phyloP scores from a whole-genome alignment of 2,797 vertebrate species.

The Pseudopleuronectes americanus region DNA sequence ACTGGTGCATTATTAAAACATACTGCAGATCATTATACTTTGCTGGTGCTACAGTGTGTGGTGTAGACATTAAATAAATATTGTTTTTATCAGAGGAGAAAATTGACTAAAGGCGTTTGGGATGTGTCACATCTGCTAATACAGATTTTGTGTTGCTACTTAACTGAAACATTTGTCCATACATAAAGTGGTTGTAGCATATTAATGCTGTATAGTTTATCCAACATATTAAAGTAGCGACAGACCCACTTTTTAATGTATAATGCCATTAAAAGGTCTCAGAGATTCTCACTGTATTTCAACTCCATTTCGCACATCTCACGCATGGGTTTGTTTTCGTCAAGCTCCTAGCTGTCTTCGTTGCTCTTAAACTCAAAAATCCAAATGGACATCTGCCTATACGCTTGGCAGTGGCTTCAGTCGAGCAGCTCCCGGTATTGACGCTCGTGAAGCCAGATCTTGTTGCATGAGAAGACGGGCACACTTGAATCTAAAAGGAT shows the following conservation, averaged over 20 bases:
- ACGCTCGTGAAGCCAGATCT: not conserved
- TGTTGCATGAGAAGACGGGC: not conserved
- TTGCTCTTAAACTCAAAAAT: not conserved
- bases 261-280: not conserved
- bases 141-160: not conserved
- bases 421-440: not conserved
- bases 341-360: not conserved
- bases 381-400: not conserved
- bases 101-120: too few relatives aligned
- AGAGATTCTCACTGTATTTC: constrained; percentile 10
- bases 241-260: not conserved
- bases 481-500: not conserved
- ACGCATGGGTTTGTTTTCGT: not conserved
- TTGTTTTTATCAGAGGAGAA: too few relatives aligned
- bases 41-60: too few relatives aligned
- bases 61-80: too few relatives aligned
- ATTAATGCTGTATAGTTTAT: too few relatives aligned
- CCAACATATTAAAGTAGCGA: not conserved
- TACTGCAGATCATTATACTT: too few relatives aligned
- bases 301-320: not conserved
- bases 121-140: too few relatives aligned
- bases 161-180: not conserved
- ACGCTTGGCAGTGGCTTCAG: not conserved
- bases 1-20: too few relatives aligned
- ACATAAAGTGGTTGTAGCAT: not conserved